Evolutionary conservation across 1,140 invertebrate species (phyloP).

Genomic region (Drosophila ficusphila): DNA sequence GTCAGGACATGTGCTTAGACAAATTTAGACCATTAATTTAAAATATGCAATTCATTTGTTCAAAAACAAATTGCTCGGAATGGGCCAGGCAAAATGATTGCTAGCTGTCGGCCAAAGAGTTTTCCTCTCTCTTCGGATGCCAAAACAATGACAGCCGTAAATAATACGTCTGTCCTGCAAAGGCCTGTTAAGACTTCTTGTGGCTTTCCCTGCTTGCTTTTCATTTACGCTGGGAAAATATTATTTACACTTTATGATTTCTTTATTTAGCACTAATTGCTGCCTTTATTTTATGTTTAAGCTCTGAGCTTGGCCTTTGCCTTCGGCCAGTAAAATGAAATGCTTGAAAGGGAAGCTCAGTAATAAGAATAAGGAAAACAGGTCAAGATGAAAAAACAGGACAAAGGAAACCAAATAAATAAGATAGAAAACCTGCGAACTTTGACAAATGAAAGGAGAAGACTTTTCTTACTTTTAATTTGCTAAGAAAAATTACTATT

Average conservation of each 20-base stretch:
- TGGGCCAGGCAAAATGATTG: slow-evolving; percentile 49
- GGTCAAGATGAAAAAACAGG: slow-evolving; percentile 20
- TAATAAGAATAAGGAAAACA: slow-evolving; percentile 23
- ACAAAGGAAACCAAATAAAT: slow-evolving; percentile 5
- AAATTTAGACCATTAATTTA: slow-evolving; percentile 34
- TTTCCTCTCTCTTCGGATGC: slow-evolving; percentile 53
- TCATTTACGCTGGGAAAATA: slow-evolving; percentile 63
- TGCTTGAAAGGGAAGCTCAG: slow-evolving; percentile 17
- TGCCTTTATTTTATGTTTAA: slow-evolving; percentile 47
- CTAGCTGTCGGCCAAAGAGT: slow-evolving; percentile 39
- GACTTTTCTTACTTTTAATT: background rate
- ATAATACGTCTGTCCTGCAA: slow-evolving; percentile 41
- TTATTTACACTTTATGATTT: slow-evolving; percentile 81
- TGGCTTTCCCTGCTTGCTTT: slow-evolving; percentile 50
- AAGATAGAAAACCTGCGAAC: background rate
- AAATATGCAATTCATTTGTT: slow-evolving; percentile 61
- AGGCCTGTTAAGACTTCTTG: slow-evolving; percentile 1
- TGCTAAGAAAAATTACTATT: no score
- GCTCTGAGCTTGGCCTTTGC: slow-evolving; percentile 10
- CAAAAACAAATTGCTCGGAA: slow-evolving; percentile 65
- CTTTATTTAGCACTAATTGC: slow-evolving; percentile 79
- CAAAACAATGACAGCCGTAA: slow-evolving; percentile 66
- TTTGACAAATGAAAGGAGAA: background rate
- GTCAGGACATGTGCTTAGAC: slow-evolving; percentile 13
- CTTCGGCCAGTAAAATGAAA: slow-evolving; percentile 12